phyloP scores from a whole-genome alignment of 2,888 invertebrate genomes.

The Cremastinae sp. region DNA sequence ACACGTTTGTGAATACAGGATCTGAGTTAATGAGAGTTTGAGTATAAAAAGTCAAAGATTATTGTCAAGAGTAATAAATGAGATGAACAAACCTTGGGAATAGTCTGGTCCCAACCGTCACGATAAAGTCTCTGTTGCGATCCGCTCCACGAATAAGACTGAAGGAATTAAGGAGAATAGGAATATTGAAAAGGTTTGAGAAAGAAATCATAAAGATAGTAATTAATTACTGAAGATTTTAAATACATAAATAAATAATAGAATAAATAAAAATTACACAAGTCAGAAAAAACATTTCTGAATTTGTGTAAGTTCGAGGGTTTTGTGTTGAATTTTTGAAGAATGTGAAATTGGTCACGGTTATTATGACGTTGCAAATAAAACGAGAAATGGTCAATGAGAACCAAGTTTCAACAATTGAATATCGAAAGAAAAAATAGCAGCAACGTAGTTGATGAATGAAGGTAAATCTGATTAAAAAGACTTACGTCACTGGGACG shows the following conservation, averaged over 20 bases:
- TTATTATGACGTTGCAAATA: neutral
- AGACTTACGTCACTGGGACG: slow-evolving; percentile 89
- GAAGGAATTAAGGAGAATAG: slow-evolving; percentile 78
- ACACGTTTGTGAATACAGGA: neutral
- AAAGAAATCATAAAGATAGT: slow-evolving; percentile 71
- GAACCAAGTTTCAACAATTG: neutral
- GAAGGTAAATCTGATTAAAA: neutral
- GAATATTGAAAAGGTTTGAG: slow-evolving; percentile 76
- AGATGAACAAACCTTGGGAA: slow-evolving; percentile 80
- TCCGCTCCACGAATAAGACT: slow-evolving; percentile 92
- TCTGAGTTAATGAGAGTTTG: slow-evolving; percentile 25
- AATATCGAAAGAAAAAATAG: neutral
- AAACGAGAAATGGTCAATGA: neutral
- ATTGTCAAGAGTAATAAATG: slow-evolving; percentile 63
- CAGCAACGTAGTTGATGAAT: neutral
- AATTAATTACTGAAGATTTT: slow-evolving; percentile 46
- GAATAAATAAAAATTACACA: neutral
- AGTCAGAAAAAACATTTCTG: neutral
- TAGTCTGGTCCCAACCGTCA: slow-evolving; percentile 83
- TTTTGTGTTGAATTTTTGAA: no score
- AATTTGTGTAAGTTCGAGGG: neutral
- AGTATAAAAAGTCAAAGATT: slow-evolving; percentile 56
- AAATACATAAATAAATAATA: slow-evolving; percentile 18
- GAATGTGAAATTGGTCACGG: no score
- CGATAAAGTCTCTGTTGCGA: slow-evolving; percentile 89